These are phyloP conservation scores for Cinclus cinclus DNA, from an alignment of 2,113 vertebrate species.

Conservation along the genomic window DNA sequence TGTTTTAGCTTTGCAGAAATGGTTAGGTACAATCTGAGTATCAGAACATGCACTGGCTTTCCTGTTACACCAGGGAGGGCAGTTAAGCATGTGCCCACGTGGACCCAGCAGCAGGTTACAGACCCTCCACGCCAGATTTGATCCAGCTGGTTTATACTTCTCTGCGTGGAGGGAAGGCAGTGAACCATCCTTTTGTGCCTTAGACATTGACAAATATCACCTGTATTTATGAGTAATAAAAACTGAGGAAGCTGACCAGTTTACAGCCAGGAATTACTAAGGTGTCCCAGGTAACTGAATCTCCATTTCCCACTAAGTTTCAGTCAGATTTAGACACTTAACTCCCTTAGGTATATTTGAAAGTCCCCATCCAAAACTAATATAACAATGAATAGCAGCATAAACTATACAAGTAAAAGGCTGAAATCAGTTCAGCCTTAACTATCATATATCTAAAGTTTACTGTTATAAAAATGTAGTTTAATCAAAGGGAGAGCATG, in stretches of 20 bases:
- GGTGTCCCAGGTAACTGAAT: neutral
- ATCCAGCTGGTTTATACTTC: neutral
- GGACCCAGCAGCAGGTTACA: neutral
- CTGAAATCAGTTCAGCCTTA: neutral
- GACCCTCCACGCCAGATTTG: neutral
- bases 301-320: neutral
- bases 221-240: neutral
- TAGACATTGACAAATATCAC: neutral
- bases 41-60: neutral
- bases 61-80: neutral
- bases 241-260: neutral
- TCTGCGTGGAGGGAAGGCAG: rapidly evolving
- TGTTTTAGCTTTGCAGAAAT: neutral
- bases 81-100: rapidly evolving
- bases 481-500: neutral
- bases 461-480: neutral
- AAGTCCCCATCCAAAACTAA: neutral
- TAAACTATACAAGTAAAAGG: neutral
- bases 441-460: neutral
- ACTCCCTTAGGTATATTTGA: neutral
- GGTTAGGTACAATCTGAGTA: neutral
- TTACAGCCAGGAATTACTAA: neutral
- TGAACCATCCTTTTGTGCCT: neutral
- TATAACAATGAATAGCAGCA: neutral
- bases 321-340: neutral